Conservation (phyloP, 2,888 invertebrate genomes). For the Amblyjoppa proteus region DNA sequence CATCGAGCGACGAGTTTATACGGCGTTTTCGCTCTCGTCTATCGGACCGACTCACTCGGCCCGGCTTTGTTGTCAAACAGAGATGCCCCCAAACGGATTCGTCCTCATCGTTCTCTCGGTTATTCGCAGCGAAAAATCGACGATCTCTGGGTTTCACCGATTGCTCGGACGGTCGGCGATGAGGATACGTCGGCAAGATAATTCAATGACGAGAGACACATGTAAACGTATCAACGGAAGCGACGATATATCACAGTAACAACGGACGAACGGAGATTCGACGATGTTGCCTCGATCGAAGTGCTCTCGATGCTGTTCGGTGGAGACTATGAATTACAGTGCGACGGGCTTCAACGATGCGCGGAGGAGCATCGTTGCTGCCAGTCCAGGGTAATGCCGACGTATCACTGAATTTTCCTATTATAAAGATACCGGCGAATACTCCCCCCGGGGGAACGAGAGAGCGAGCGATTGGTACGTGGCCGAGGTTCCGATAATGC, state of each 20-base stretch:
- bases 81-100: background rate
- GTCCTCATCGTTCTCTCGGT: background rate
- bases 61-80: background rate
- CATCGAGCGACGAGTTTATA: conserved; percentile 10
- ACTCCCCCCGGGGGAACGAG: conserved; percentile 19
- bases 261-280: background rate
- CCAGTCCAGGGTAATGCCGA: conserved; percentile 61
- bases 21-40: background rate
- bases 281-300: background rate
- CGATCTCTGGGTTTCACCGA: background rate
- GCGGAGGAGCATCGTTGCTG: conserved; percentile 53
- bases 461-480: background rate
- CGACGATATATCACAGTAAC: background rate
- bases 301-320: background rate
- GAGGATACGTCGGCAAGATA: conserved; percentile 26
- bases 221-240: background rate
- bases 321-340: background rate
- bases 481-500: conserved; percentile 46
- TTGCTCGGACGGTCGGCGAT: background rate
- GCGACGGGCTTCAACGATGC: conserved; percentile 49
- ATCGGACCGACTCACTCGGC: background rate
- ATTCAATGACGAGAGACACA: background rate
- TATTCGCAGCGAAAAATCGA: background rate
- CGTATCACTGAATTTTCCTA: conserved; percentile 66
- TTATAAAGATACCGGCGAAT: conserved; percentile 52